phyloP scores from a whole-genome alignment of 1,140 invertebrate species.

The Lutraria rhynchaena region DNA sequence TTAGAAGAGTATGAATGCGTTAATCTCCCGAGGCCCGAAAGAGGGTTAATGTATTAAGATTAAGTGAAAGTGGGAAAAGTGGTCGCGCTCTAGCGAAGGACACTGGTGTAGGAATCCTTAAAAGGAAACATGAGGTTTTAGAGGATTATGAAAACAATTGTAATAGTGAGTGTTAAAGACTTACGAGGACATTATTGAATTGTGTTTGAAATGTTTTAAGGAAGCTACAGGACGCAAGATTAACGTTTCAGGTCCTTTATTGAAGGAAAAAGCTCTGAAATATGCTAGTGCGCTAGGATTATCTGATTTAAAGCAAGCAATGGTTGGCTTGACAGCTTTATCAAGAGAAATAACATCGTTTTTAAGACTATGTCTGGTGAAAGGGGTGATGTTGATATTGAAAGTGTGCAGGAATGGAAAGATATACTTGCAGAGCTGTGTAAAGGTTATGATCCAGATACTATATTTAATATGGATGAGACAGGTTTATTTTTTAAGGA shows the following conservation, averaged over 20 bases:
- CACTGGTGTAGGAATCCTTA: background rate
- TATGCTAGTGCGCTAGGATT: constrained; percentile 49
- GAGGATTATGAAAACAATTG: constrained; percentile 52
- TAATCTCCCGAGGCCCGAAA: no score
- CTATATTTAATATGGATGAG: constrained; percentile 67
- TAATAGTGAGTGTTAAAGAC: constrained; percentile 2
- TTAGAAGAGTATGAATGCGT: no score
- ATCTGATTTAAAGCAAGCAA: constrained; percentile 66
- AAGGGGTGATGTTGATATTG: constrained; percentile 41
- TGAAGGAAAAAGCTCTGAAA: constrained; percentile 48
- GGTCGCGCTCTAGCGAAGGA: background rate
- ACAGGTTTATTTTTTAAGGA: constrained; percentile 43
- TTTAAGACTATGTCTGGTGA: constrained; percentile 54
- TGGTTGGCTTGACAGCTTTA: constrained; percentile 59
- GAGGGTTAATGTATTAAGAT: background rate
- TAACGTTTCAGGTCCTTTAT: constrained; percentile 36
- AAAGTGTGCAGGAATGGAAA: constrained; percentile 47
- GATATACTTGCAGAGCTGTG: constrained; percentile 25
- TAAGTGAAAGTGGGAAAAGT: background rate
- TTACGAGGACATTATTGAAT: background rate
- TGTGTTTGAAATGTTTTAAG: constrained; percentile 39
- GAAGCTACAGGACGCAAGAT: constrained; percentile 7
- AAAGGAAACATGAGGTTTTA: constrained; percentile 11
- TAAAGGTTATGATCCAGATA: constrained; percentile 53
- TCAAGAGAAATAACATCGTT: constrained; percentile 56